phyloP scores from a whole-genome alignment of 2,113 vertebrate species.

The Galemys pyrenaicus region DNA sequence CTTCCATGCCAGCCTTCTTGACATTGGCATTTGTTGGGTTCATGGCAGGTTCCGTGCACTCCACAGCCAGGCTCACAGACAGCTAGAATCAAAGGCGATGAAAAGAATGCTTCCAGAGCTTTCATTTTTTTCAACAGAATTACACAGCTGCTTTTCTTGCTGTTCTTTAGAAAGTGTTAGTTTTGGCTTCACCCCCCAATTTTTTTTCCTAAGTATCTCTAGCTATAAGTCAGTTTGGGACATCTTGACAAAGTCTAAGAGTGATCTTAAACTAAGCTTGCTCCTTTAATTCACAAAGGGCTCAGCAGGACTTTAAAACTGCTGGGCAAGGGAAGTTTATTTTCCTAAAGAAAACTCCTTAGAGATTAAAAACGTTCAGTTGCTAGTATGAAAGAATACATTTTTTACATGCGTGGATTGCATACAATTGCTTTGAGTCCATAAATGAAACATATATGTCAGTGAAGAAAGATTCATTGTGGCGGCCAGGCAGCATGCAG shows the following conservation, averaged over 20 bases:
- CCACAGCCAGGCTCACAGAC: slow-evolving; percentile 92
- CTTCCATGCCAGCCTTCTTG: slow-evolving; percentile 92
- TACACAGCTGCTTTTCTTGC: neutral
- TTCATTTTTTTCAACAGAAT: slow-evolving; percentile 48
- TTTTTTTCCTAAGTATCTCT: neutral
- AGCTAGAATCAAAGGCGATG: slow-evolving; percentile 82
- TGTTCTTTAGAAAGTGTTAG: neutral
- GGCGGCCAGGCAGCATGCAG: neutral
- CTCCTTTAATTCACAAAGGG: neutral
- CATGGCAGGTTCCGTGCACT: slow-evolving; percentile 87
- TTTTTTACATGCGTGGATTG: neutral
- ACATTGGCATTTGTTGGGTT: slow-evolving; percentile 93
- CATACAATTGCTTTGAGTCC: neutral
- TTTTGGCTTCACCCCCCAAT: neutral
- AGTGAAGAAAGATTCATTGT: slow-evolving; percentile 7
- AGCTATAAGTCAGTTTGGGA: slow-evolving; percentile 8
- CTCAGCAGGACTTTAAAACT: neutral
- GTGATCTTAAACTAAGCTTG: neutral
- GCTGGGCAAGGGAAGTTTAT: neutral
- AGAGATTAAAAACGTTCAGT: neutral
- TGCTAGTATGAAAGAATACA: neutral
- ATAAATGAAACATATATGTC: neutral
- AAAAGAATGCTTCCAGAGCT: neutral
- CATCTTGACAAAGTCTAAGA: neutral
- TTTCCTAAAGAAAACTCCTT: slow-evolving; percentile 35